phyloP scores from a whole-genome alignment of 2,113 vertebrate genomes.

The Platysteira castanea region DNA sequence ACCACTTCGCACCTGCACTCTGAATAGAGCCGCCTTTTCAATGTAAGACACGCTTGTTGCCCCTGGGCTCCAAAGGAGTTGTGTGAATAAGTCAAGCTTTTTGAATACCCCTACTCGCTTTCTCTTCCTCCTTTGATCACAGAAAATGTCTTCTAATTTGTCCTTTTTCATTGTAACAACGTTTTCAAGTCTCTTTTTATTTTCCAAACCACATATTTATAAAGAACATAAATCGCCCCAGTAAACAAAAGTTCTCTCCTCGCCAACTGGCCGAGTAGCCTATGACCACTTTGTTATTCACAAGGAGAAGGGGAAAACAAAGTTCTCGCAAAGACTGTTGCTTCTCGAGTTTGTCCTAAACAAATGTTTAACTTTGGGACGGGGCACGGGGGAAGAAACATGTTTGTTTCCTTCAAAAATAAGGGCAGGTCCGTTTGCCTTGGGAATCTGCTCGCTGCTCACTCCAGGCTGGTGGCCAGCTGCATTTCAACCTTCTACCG shows the following conservation, averaged over 20 bases:
- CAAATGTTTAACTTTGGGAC: slow-evolving; percentile 16
- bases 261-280: slow-evolving; percentile 54
- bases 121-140: slow-evolving; percentile 88
- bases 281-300: slow-evolving; percentile 49
- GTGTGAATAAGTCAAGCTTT: slow-evolving; percentile 88
- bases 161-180: slow-evolving; percentile 86
- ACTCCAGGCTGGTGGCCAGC: neutral
- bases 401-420: neutral
- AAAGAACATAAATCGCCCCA: slow-evolving; percentile 76
- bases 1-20: slow-evolving; percentile 96
- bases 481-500: neutral
- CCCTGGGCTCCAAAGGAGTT: slow-evolving; percentile 90
- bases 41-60: slow-evolving; percentile 96
- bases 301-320: slow-evolving; percentile 34
- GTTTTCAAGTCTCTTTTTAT: slow-evolving; percentile 80
- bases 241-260: slow-evolving; percentile 67
- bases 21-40: slow-evolving; percentile 95
- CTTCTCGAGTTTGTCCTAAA: slow-evolving; percentile 45
- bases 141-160: slow-evolving; percentile 89
- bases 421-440: neutral
- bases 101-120: slow-evolving; percentile 84
- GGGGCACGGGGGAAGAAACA: neutral
- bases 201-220: slow-evolving; percentile 78
- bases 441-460: neutral
- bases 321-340: slow-evolving; percentile 31